Base-by-base conservation (phyloP, 2,113 vertebrate species). In the Sinocyclocheilus anophthalmus region DNA sequence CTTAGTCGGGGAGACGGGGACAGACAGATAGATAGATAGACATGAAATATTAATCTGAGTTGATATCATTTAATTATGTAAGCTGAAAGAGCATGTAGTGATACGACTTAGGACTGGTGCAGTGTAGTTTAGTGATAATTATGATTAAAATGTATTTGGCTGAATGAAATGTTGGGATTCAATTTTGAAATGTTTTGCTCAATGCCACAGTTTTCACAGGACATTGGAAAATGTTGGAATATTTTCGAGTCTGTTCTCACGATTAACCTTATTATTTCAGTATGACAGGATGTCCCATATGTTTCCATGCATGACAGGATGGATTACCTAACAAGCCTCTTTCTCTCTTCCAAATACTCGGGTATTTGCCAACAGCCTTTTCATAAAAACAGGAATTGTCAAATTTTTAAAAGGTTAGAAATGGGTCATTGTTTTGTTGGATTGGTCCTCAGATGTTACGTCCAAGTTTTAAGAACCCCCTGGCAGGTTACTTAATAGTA, bases 231-330 rank as follows among this genome's bases (percentile, higher is more conserved):
- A 88, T 87, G 87, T 79, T 45, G 81, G 0, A 85, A 78, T 8
- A 26, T 22, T 18, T 88, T 37, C 84, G 87, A 91, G 24, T 81
- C 39, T 37, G 16, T 61, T 53, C 26, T 82, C 3, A 39, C 81
- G 85, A 88, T 89, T 88, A 84, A 70, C 90, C 75, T 90, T 90
- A 87, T 90, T 75, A 76, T 92, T 87, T 86, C 85, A 86, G 70
- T 84, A 14, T 22, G 8, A 76, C 91, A 90, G 91, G 91, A 93
- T 92, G 88, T 87, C 67, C 91, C 90, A 92, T 92, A 88, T 93
- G 91, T 84, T 87, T 88, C 80, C 87, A 87, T 65, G 16, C 65
- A 16, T 53, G 53, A 30, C 53, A 55, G 16, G 24, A 69, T 84
- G 53, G 45, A 57, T 65, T 69, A 50, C 13, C 45, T 78, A 75